Base-by-base conservation (phyloP, 2,113 vertebrate species). In the Prochilodus magdalenae region DNA sequence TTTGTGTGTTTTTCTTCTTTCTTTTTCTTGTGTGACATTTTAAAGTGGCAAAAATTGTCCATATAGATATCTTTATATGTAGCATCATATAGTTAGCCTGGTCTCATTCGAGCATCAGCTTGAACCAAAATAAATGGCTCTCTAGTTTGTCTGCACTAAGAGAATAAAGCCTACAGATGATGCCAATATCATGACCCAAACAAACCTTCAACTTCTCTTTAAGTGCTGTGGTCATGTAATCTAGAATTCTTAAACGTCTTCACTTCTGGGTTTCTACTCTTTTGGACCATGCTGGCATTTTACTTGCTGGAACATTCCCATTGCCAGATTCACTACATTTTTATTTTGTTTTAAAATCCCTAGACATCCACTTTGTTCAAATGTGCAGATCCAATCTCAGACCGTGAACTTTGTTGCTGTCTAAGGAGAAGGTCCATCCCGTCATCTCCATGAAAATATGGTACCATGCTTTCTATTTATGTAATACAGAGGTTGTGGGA, bases 381-480 rank as follows among this genome's bases (percentile, higher is more conserved):
- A 73, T 72, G 22, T 65, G 33, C 49, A 44, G 53, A 44, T 63
- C 44, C 53, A 77, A 47, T 44, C 33, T 71, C 81, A 66, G 60
- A 60, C 47, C 71, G 47, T 67, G 29, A 66, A 65, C 40, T 63
- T 57, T 55, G 75, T 67, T 33, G n/a, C 36, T 29, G 55, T 77
- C 29, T 71, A n/a, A 78, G 51, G 70, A 81, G 40, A 81, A 73
- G 44, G n/a, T 27, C 71, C 73, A 65, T 30, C 81, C 30, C 57
- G 29, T 27, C 65, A 44, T 69, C 55, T 71, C 13, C 33, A 51
- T 66, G 20, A 26, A 29, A 73, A 74, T 79, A 89, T 15, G 92
- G 93, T 93, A 93, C 92, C 87, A 75, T 77, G 49, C 80, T 84
- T 83, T 67, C 27, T 83, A 82, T 86, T 59, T 84, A 77, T 67